Evolutionary conservation across 2,113 vertebrate genomes (phyloP).

Genomic region (Brachyhypopomus occidentalis): DNA sequence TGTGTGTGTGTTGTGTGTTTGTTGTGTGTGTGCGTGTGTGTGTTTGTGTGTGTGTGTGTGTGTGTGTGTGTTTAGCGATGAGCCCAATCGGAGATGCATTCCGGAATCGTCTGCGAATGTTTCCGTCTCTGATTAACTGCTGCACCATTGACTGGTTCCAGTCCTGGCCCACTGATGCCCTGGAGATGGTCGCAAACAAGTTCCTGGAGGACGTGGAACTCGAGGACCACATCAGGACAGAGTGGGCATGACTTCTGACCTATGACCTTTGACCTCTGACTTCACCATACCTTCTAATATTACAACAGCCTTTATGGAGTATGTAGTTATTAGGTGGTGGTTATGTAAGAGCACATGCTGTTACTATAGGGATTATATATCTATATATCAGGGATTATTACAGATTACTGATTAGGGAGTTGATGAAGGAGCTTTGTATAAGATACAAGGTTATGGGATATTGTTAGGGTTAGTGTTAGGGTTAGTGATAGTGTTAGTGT

Average conservation of each 20-base stretch:
- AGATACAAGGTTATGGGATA: too few species aligned
- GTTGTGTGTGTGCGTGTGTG: constrained; percentile 21
- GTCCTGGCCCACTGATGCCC: constrained; percentile 88
- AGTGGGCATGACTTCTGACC: constrained; percentile 65
- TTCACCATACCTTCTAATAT: too few species aligned
- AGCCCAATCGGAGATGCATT: constrained; percentile 94
- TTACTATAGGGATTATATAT: too few species aligned
- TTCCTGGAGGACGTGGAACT: constrained; percentile 90
- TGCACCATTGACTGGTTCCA: constrained; percentile 97
- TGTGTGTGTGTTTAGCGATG: constrained; percentile 77
- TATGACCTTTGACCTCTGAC: not conserved
- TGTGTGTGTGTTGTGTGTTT: not conserved
- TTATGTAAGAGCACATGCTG: too few species aligned
- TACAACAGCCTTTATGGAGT: too few species aligned
- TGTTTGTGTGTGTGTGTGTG: constrained; percentile 1
- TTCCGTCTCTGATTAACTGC: constrained; percentile 93
- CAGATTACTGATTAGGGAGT: too few species aligned
- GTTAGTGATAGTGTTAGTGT: too few species aligned
- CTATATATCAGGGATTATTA: too few species aligned
- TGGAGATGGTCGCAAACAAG: constrained; percentile 92
- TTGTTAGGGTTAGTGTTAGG: too few species aligned
- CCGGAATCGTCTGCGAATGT: constrained; percentile 89
- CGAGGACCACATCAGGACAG: constrained; percentile 73
- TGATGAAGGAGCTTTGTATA: too few species aligned
- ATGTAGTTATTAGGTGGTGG: too few species aligned